Conservation (phyloP, 1,140 invertebrate species). For the Colletes latitarsis region DNA sequence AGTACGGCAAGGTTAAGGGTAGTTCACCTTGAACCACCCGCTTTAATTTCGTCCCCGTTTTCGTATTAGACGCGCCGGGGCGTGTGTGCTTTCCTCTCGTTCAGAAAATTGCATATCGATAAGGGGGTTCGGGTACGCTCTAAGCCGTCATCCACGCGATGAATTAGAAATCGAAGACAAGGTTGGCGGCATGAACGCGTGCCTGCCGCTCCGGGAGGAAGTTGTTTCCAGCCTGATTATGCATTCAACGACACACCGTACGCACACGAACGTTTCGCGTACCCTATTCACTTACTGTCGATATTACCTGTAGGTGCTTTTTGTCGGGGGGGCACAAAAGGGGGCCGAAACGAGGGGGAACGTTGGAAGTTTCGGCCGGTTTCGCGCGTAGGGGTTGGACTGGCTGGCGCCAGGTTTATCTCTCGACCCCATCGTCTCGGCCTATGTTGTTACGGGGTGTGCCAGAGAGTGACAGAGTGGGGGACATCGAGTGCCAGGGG, state of each 20-base stretch:
- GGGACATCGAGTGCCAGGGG: slow-evolving; percentile 9
- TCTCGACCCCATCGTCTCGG: slow-evolving; percentile 69
- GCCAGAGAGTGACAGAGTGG: slow-evolving; percentile 2
- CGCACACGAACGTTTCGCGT: no score
- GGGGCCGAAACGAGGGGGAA: not conserved
- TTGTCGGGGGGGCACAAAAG: not conserved
- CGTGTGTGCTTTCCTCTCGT: not conserved
- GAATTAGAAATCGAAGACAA: slow-evolving; percentile 13
- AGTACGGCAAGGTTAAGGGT: no score
- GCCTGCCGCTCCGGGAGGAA: not conserved
- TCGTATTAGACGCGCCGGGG: no score
- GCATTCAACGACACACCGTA: not conserved
- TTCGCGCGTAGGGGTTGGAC: slow-evolving; percentile 61
- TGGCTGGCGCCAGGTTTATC: slow-evolving; percentile 73
- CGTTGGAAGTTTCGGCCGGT: slow-evolving; percentile 25
- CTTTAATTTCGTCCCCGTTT: no score
- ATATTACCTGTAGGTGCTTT: slow-evolving; percentile 30
- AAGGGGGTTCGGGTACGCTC: not conserved
- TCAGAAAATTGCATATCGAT: not conserved
- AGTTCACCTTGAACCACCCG: not conserved
- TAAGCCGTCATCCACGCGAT: not conserved
- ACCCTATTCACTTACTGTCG: no score
- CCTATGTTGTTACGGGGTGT: slow-evolving; percentile 64
- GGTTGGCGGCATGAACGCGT: not conserved
- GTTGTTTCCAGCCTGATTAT: slow-evolving; percentile 2